Evolutionary conservation across 2,113 vertebrate genomes (phyloP).

Genomic region (Orientallactaga bullata): DNA sequence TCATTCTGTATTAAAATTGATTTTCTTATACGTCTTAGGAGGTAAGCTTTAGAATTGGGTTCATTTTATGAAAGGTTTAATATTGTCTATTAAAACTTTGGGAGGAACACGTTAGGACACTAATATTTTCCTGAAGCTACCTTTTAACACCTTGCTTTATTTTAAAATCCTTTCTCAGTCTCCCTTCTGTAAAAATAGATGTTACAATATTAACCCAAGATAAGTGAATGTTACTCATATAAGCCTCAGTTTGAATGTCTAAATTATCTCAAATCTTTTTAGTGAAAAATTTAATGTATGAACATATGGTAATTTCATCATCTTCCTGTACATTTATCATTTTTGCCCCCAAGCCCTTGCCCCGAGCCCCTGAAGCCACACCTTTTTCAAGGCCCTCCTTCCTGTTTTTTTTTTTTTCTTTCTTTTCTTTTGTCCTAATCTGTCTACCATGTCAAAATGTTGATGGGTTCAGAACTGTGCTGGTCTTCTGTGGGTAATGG

Average conservation of each 20-base stretch:
- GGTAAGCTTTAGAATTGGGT: conserved; percentile 6
- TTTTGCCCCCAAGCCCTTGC: too few relatives aligned
- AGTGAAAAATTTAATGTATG: too few relatives aligned
- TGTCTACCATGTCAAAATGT: too few relatives aligned
- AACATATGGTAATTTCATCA: too few relatives aligned
- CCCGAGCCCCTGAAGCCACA: too few relatives aligned
- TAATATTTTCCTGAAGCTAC: background rate
- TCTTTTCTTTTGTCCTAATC: too few relatives aligned
- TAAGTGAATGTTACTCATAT: background rate
- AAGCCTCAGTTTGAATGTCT: background rate
- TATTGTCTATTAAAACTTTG: background rate
- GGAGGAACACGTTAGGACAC: background rate
- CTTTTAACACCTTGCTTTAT: background rate
- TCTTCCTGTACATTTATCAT: too few relatives aligned
- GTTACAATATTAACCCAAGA: background rate
- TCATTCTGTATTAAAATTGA: background rate
- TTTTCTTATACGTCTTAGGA: background rate
- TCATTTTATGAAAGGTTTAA: background rate
- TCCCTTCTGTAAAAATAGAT: background rate
- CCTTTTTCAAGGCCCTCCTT: too few relatives aligned
- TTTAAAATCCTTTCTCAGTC: background rate
- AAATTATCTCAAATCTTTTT: background rate
- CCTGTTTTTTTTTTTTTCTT: too few relatives aligned
- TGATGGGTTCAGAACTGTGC: too few relatives aligned
- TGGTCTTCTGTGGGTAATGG: too few relatives aligned